A percentile compares a stretch with the other conserved stretches of the same genome.
These are phyloP conservation scores for Pachycephus smyrnensis DNA, from an alignment of 2,888 invertebrate genomes.

Conservation along the genomic window DNA sequence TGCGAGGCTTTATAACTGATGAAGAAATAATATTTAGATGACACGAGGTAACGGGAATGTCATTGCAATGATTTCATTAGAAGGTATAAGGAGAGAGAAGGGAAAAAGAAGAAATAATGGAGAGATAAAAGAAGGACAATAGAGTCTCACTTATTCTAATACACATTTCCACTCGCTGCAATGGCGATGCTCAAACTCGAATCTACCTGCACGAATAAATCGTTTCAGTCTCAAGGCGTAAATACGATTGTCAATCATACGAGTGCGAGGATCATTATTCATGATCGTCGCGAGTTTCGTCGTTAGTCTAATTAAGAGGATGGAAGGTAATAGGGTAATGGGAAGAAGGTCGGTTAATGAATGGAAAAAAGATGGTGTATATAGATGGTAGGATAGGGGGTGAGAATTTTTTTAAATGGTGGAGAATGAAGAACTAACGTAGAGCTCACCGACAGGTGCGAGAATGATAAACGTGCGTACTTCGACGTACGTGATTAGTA, in stretches of 20 bases:
- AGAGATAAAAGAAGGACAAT: neutral
- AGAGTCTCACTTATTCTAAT: neutral
- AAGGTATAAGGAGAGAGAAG: neutral
- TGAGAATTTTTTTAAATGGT: neutral
- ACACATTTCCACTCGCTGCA: neutral
- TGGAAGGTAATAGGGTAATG: neutral
- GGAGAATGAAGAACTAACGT: neutral
- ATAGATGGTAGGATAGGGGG: neutral
- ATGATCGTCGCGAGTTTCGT: neutral
- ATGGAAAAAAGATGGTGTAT: constrained; percentile 4
- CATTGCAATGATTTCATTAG: neutral
- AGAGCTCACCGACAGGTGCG: constrained; percentile 5
- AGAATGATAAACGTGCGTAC: neutral
- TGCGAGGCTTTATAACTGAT: neutral
- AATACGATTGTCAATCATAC: constrained; percentile 61
- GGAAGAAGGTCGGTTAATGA: constrained; percentile 10
- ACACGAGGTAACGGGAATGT: neutral
- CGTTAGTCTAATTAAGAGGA: neutral
- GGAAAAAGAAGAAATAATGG: neutral
- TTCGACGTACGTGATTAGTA: neutral
- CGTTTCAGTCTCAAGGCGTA: constrained; percentile 54
- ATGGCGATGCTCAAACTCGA: neutral
- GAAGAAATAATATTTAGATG: neutral
- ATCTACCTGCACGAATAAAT: neutral
- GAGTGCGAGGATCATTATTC: constrained; percentile 23